Evolutionary conservation across 2,797 vertebrate species (phyloP).

Genomic region (Nyctalus aviator): DNA sequence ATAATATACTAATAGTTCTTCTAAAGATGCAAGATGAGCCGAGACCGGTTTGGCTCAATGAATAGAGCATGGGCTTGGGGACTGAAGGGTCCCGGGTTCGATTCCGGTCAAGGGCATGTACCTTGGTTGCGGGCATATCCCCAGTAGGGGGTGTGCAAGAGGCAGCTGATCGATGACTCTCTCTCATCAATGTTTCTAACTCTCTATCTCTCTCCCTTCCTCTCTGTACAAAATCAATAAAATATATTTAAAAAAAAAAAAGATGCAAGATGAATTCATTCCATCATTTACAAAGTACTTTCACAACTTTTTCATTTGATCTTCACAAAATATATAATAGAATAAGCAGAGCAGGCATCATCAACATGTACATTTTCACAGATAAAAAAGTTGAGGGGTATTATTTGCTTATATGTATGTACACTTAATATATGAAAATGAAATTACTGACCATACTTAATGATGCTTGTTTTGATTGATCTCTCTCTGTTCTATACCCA

Average conservation of each 20-base stretch:
- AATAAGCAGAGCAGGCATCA: not conserved
- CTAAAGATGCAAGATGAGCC: not conserved
- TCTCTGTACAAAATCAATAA: too few relatives aligned
- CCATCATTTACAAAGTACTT: conserved; percentile 4
- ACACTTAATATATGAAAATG: not conserved
- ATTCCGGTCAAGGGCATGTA: too few relatives aligned
- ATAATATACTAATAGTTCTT: not conserved
- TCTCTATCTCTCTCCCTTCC: too few relatives aligned
- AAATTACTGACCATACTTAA: not conserved
- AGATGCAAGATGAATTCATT: not conserved
- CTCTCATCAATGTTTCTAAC: too few relatives aligned
- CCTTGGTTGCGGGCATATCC: too few relatives aligned
- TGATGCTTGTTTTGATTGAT: not conserved
- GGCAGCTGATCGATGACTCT: too few relatives aligned
- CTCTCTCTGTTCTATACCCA: not conserved
- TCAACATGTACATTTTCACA: not conserved
- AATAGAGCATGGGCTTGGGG: too few relatives aligned
- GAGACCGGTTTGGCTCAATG: too few relatives aligned
- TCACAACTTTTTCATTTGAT: conserved; percentile 5
- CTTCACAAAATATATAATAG: not conserved
- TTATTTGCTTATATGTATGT: not conserved
- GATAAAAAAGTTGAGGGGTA: not conserved
- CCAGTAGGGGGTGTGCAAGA: too few relatives aligned
- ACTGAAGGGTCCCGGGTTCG: too few relatives aligned
- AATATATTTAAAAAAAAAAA: too few relatives aligned